These are phyloP conservation scores for Lordiphosa mommai DNA, from an alignment of 1,140 invertebrate species.

Conservation along the genomic window DNA sequence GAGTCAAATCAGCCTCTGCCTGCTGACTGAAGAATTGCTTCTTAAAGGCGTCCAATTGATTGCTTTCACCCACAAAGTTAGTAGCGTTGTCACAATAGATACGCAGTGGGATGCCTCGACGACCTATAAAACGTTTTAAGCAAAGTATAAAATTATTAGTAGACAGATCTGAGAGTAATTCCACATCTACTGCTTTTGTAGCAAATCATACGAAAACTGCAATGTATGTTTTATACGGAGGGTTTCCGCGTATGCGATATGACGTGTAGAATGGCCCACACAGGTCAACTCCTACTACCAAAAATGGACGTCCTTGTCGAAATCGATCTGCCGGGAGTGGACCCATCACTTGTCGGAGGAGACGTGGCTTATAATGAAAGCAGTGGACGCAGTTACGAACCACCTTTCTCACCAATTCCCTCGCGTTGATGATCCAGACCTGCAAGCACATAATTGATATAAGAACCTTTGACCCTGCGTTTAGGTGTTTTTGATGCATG, in stretches of 20 bases:
- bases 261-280: conserved; percentile 15
- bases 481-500: no score
- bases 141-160: conserved; percentile 5
- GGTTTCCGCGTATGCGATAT: no score
- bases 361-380: no score
- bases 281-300: background rate
- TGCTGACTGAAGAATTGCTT: background rate
- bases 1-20: background rate
- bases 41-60: background rate
- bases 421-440: no score
- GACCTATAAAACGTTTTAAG: no score
- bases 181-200: background rate
- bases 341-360: conserved; percentile 1
- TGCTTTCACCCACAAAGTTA: background rate
- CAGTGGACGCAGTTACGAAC: no score
- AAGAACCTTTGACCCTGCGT: no score
- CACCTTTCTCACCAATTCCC: no score
- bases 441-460: no score
- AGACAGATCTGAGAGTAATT: conserved; percentile 1
- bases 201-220: background rate
- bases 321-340: conserved; percentile 2
- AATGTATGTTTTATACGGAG: background rate
- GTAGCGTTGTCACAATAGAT: no score
- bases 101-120: no score
- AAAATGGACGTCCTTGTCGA: background rate